A percentile compares a stretch with the other conserved stretches of the same genome.
These are phyloP conservation scores for Peromyscus melanophrys DNA, from an alignment of 2,797 vertebrate species.

Conservation along the genomic window DNA sequence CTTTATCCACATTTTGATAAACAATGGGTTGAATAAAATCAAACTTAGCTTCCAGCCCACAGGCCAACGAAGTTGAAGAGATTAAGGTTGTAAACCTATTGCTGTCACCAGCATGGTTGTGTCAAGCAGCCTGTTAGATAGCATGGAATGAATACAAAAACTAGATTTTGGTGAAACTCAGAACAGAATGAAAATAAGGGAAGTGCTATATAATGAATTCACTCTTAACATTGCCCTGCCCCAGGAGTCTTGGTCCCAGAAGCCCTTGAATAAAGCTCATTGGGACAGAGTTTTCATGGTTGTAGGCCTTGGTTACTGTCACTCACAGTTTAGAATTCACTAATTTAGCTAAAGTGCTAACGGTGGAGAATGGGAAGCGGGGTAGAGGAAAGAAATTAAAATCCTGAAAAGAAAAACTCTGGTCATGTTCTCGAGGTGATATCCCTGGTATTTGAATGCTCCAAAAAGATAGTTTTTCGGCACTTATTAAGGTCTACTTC, in stretches of 20 bases:
- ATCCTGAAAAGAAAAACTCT: neutral
- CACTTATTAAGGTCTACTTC: neutral
- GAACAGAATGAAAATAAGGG: conserved; percentile 7
- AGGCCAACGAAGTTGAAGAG: neutral
- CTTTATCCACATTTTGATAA: neutral
- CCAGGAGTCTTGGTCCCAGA: neutral
- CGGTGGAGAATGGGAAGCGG: neutral
- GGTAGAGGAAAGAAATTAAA: neutral
- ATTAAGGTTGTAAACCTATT: neutral
- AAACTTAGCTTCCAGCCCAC: neutral
- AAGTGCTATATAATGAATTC: neutral
- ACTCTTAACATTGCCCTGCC: neutral
- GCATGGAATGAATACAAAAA: neutral
- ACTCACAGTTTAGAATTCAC: neutral
- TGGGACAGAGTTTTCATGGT: neutral
- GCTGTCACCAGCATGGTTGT: neutral
- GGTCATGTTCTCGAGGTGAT: neutral
- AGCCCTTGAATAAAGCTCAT: neutral
- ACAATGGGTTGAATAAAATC: neutral
- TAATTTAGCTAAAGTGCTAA: neutral
- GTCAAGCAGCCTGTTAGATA: neutral
- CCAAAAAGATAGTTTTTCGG: neutral
- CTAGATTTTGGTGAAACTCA: neutral
- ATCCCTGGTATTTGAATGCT: neutral
- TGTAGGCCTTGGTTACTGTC: neutral